Evolutionary conservation across 2,888 invertebrate species (phyloP), one percentile per base, ranked within the genome.

Genomic region (Meiosimyza decipiens): DNA sequence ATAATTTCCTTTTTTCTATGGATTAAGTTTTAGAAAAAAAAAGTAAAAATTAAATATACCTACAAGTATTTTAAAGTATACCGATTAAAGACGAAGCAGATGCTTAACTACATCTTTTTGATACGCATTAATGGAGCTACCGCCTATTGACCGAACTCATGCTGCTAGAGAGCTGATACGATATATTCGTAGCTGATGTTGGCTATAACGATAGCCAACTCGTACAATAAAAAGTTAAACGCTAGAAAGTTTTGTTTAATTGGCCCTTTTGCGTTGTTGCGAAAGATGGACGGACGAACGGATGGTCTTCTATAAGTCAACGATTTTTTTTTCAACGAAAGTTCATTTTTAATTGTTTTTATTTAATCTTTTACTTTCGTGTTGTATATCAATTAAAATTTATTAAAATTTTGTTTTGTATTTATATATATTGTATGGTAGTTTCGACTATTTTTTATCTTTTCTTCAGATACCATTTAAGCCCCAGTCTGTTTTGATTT

Each of bases 311-410:
- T 18, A 55, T 22, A 15, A 12, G 22, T 11, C 55, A 15, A 55
- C 11, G 22, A 55, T 15, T 16, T n/a, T 18, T n/a, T 55, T 55
- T 55, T 12, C 55, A 55, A 18, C n/a, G 55, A 55, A 55, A 18
- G 16, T 55, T 55, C 55, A 40, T 40, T 40, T 40, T 40, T 40
- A 9, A 40, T 40, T 40, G 40, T 40, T 40, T 40, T 40, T 40
- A 40, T 40, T 40, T 40, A 40, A 40, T 40, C 1, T 9, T 9
- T 40, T 40, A 40, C 40, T 40, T 40, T 40, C 33, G 15, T 62
- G 40, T 9, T 47, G 47, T 5, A 51, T 49, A 64, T 64, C 50
- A 64, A 64, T 50, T 64, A 64, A 64, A 64, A 64, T 50, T 50
- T 60, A 7, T 7, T 7, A 40, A 40, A 40, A 28, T 28, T 28